phyloP scores from a whole-genome alignment of 2,888 invertebrate species.

The Chesias legatella region DNA sequence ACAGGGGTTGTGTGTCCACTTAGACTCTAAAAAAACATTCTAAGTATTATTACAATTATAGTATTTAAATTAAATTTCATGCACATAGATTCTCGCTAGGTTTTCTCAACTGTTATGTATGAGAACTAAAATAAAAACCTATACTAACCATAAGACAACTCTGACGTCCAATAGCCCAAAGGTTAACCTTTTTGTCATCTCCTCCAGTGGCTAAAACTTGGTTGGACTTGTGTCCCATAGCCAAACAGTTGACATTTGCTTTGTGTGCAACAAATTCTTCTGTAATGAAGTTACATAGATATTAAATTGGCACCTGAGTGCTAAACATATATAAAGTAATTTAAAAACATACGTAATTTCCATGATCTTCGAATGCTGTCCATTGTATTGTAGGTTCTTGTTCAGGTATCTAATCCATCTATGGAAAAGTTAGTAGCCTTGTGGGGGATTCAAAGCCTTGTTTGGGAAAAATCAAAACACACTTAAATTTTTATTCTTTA shows the following conservation, averaged over 20 bases:
- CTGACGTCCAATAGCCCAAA: constrained; percentile 97
- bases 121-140: too few species aligned
- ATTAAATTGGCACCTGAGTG: background rate
- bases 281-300: constrained; percentile 49
- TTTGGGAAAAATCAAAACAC: background rate
- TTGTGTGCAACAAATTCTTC: constrained; percentile 94
- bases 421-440: constrained; percentile 35
- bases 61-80: too few species aligned
- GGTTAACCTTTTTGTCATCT: constrained; percentile 97
- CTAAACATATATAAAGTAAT: background rate
- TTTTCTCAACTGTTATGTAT: too few species aligned
- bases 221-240: constrained; percentile 94
- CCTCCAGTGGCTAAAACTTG: constrained; percentile 96
- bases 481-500: too few species aligned
- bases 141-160: constrained; percentile 94
- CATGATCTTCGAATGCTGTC: constrained; percentile 86
- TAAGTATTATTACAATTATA: too few species aligned
- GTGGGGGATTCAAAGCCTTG: constrained; percentile 1
- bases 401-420: constrained; percentile 43
- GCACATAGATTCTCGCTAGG: background rate
- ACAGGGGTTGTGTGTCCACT: constrained; percentile 96
- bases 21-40: constrained; percentile 87
- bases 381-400: constrained; percentile 45
- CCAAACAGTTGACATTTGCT: constrained; percentile 92
- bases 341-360: constrained; percentile 88